phyloP scores from a whole-genome alignment of 1,140 invertebrate species.

The Platorchestia sp. region DNA sequence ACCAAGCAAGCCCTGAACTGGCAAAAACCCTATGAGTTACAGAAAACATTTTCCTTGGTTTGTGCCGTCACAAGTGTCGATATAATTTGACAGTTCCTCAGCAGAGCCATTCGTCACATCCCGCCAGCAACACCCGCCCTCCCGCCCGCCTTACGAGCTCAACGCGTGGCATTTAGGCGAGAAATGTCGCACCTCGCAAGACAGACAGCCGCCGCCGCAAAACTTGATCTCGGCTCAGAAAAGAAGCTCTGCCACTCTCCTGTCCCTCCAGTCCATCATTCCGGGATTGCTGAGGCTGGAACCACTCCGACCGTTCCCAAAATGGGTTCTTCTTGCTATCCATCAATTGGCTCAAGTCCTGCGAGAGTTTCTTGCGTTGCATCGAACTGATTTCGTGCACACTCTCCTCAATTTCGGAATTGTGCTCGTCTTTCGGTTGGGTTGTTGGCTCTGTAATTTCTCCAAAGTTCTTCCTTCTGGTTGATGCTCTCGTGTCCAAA shows the following conservation, averaged over 20 bases:
- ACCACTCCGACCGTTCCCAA: background rate
- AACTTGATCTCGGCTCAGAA: background rate
- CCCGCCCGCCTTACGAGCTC: background rate
- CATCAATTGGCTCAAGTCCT: background rate
- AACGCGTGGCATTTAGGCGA: background rate
- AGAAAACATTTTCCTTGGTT: background rate
- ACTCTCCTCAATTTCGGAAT: background rate
- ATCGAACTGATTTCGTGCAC: background rate
- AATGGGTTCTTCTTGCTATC: background rate
- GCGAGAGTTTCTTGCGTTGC: background rate
- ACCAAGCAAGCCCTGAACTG: background rate
- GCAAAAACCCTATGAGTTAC: background rate
- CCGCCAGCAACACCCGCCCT: background rate
- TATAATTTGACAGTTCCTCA: background rate
- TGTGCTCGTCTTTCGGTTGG: background rate
- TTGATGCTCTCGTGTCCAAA: background rate
- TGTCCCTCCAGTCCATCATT: conserved; percentile 14
- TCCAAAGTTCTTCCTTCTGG: background rate
- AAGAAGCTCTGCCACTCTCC: background rate
- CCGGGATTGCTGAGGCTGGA: background rate
- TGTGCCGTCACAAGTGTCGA: background rate
- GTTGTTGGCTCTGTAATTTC: background rate
- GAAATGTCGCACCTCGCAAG: background rate
- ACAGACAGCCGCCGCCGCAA: background rate
- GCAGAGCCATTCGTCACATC: background rate